These are phyloP conservation scores for Desmodus rotundus DNA, from an alignment of 2,113 vertebrate species.

Conservation along the genomic window DNA sequence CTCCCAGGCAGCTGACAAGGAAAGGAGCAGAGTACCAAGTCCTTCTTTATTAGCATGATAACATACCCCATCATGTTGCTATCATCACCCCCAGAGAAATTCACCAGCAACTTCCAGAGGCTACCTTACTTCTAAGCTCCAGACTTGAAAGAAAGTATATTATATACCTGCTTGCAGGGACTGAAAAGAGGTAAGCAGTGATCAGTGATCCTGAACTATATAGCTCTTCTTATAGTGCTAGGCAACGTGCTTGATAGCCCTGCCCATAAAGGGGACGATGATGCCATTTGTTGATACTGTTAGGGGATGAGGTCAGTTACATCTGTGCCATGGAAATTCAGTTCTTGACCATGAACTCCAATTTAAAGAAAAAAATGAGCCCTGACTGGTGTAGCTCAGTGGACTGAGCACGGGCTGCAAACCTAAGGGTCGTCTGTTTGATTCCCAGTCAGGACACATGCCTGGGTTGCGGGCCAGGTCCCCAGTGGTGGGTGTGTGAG, in stretches of 20 bases:
- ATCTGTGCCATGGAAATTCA: neutral
- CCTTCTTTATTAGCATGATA: neutral
- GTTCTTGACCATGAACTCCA: neutral
- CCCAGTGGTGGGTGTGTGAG: too few relatives aligned
- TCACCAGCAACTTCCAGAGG: neutral
- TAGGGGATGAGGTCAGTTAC: neutral
- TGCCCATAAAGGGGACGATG: neutral
- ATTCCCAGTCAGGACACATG: too few relatives aligned
- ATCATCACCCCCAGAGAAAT: neutral
- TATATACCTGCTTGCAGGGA: neutral
- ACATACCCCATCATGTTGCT: neutral
- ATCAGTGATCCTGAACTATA: neutral
- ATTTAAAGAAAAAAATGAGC: neutral
- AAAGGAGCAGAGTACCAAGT: neutral
- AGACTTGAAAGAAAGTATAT: constrained; percentile 16
- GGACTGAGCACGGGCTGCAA: too few relatives aligned
- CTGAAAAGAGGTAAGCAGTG: neutral
- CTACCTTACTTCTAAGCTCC: neutral
- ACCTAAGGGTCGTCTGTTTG: too few relatives aligned
- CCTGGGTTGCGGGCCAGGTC: too few relatives aligned
- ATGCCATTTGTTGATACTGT: neutral
- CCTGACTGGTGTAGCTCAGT: too few relatives aligned
- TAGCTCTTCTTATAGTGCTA: neutral
- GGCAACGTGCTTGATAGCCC: neutral
- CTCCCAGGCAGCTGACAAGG: neutral